Evolutionary conservation across 2,888 invertebrate species (phyloP).

Genomic region (Conomelus anceps): DNA sequence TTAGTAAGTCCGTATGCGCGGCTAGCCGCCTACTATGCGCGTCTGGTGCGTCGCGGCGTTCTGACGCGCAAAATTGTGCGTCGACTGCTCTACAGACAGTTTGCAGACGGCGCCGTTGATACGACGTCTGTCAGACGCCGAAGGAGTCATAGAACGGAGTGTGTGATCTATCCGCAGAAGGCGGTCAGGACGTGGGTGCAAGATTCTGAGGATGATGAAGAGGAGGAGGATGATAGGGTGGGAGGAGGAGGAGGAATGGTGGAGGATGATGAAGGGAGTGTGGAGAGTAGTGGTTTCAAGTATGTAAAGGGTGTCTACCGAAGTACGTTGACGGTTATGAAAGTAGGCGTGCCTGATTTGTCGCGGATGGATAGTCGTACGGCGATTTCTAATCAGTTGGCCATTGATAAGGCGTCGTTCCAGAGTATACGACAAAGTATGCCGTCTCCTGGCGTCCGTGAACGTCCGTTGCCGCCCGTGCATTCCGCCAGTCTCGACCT

Average conservation of each 20-base stretch:
- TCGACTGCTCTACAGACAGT: constrained; percentile 55
- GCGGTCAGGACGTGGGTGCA: constrained; percentile 29
- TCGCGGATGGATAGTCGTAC: constrained; percentile 22
- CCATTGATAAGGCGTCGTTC: background rate
- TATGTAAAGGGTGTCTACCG: constrained; percentile 20
- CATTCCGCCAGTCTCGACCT: constrained; percentile 49
- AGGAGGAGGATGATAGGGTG: constrained; percentile 43
- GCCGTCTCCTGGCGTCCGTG: background rate
- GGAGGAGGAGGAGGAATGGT: constrained; percentile 45
- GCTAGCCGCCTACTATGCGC: constrained; percentile 67
- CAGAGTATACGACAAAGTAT: constrained; percentile 11
- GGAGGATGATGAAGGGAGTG: constrained; percentile 36
- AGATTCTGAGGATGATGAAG: constrained; percentile 36
- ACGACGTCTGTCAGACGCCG: constrained; percentile 48
- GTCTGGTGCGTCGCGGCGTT: constrained; percentile 63
- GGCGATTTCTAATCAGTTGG: background rate
- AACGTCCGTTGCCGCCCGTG: background rate
- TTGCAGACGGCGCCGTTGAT: constrained; percentile 44
- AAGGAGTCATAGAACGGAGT: constrained; percentile 46
- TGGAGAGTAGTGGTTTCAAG: constrained; percentile 18
- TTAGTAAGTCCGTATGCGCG: constrained; percentile 57
- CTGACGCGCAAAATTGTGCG: constrained; percentile 66
- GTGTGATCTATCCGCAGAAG: constrained; percentile 38
- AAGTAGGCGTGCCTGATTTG: constrained; percentile 13
- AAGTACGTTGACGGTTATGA: constrained; percentile 21